Evolutionary conservation across 2,888 invertebrate genomes (phyloP).

Genomic region (Polyommatus icarus): DNA sequence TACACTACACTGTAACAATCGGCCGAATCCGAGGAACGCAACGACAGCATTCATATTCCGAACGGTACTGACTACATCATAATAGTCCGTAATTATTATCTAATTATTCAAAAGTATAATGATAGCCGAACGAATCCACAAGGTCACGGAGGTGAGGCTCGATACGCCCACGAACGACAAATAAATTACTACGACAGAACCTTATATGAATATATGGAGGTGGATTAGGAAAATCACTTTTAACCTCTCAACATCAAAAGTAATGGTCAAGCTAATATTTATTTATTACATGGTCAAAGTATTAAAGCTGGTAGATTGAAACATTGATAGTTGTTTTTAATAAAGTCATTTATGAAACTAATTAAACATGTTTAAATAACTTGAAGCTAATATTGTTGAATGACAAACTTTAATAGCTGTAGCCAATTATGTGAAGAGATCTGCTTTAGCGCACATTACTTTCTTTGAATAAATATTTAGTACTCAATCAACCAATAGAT

Average conservation of each 20-base stretch:
- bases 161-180: constrained; percentile 7
- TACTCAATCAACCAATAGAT: not conserved
- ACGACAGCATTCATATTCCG: not conserved
- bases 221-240: constrained; percentile 11
- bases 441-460: not conserved
- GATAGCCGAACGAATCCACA: constrained; percentile 6
- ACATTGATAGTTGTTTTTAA: not conserved
- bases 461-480: not conserved
- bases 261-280: not conserved
- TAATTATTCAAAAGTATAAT: constrained; percentile 17
- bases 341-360: not conserved
- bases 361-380: not conserved
- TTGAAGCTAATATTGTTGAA: not conserved
- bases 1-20: constrained; percentile 58
- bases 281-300: not conserved
- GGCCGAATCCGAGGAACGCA: constrained; percentile 59
- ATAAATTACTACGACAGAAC: constrained; percentile 22
- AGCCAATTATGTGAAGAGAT: not conserved
- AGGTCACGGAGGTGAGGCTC: constrained; percentile 25
- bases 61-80: constrained; percentile 5
- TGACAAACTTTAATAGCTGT: not conserved
- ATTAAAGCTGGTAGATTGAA: not conserved
- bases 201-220: constrained; percentile 10
- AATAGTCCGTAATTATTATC: constrained; percentile 9
- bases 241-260: constrained; percentile 1